Evolutionary conservation across 2,888 invertebrate genomes (phyloP).

Genomic region (Prosapia bicincta): DNA sequence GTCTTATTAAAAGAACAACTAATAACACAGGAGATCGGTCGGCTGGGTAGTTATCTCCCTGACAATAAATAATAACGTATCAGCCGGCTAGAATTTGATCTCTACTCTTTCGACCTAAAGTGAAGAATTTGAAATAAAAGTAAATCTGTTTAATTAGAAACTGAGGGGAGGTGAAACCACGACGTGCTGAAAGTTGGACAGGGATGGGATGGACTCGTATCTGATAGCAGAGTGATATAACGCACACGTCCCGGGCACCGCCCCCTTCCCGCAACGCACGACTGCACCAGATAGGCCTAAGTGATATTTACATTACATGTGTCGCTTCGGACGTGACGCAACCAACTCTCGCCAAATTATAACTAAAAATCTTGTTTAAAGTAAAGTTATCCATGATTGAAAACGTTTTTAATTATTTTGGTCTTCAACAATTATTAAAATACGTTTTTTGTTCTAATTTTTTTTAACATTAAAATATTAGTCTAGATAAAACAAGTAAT

Average conservation of each 20-base stretch:
- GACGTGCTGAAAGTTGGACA: neutral
- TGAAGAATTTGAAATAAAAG: neutral
- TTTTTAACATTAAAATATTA: too few species aligned
- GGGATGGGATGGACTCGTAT: neutral
- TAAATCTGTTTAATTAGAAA: neutral
- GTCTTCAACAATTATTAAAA: too few species aligned
- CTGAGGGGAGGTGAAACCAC: neutral
- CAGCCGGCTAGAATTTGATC: neutral
- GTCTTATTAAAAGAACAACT: neutral
- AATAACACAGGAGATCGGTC: neutral
- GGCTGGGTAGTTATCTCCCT: neutral
- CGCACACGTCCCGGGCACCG: neutral
- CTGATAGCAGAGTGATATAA: neutral
- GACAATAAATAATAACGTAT: neutral
- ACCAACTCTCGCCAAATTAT: neutral
- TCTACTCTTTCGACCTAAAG: neutral
- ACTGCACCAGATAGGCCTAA: constrained; percentile 2
- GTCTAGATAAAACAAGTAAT: too few species aligned
- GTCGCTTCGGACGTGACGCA: neutral
- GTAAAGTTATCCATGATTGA: too few species aligned
- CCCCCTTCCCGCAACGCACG: constrained; percentile 1
- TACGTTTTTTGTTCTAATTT: too few species aligned
- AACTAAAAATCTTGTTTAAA: too few species aligned
- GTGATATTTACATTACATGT: constrained; percentile 2
- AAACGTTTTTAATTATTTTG: too few species aligned